These are phyloP conservation scores for Turritopsis rubra DNA, from an alignment of 30 jellyfish, hydroid and myxozoan species.

Conservation along the genomic window DNA sequence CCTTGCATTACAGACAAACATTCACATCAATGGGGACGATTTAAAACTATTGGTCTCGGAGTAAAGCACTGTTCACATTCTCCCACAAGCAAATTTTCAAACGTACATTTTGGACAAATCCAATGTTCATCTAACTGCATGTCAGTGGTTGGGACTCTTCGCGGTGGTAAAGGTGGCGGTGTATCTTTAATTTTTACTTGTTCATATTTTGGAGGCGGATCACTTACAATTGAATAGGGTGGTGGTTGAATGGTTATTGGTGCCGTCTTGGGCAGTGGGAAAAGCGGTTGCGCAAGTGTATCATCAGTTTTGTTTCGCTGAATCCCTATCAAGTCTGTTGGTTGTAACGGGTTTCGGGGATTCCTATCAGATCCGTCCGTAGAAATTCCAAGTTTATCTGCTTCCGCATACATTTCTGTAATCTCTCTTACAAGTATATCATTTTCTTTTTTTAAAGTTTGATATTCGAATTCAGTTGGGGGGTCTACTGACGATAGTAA, in stretches of 20 bases:
- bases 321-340: background rate
- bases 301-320: background rate
- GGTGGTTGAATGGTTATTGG: conserved; percentile 11
- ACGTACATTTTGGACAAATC: conserved; percentile 38
- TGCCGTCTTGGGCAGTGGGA: background rate
- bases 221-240: background rate
- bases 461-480: conserved; percentile 23
- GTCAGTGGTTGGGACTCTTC: background rate
- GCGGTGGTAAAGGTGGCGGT: conserved; percentile 29
- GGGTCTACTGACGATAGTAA: background rate
- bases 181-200: background rate
- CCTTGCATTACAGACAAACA: background rate
- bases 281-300: conserved; percentile 2
- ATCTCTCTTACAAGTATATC: conserved; percentile 9
- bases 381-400: conserved; percentile 19
- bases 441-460: conserved; percentile 14
- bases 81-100: conserved; percentile 12
- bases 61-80: conserved; percentile 31
- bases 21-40: background rate
- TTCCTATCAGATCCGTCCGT: background rate
- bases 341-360: background rate
- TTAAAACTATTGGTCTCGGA: background rate
- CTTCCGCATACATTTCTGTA: conserved; percentile 11
- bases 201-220: conserved; percentile 12
- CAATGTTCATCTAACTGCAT: too few species aligned